phyloP scores from a whole-genome alignment of 1,140 invertebrate species.

The Bicyclus anynana region DNA sequence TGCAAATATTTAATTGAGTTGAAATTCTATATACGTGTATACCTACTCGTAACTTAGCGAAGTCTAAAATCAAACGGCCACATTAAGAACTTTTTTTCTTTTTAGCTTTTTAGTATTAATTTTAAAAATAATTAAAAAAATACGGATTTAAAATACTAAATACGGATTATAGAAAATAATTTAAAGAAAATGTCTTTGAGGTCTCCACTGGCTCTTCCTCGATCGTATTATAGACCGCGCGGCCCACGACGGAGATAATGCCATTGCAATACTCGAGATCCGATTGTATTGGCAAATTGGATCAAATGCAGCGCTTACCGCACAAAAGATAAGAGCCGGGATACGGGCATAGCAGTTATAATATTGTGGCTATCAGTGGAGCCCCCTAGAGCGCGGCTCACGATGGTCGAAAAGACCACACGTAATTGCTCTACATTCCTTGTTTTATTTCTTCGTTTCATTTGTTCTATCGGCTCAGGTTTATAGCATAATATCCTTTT shows the following conservation, averaged over 20 bases:
- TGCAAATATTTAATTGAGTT: no score
- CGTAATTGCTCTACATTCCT: slow-evolving; percentile 43
- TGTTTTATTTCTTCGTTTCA: slow-evolving; percentile 8
- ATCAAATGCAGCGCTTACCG: slow-evolving; percentile 75
- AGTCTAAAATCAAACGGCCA: no score
- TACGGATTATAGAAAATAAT: no score
- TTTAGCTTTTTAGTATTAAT: no score
- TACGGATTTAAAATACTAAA: no score
- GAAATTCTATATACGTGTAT: no score
- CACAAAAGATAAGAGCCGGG: slow-evolving; percentile 67
- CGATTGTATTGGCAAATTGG: slow-evolving; percentile 78
- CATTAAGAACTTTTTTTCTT: no score
- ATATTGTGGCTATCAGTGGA: slow-evolving; percentile 52
- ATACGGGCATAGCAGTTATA: slow-evolving; percentile 54
- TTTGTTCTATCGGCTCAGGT: not conserved
- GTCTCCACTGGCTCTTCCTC: slow-evolving; percentile 23
- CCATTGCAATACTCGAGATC: slow-evolving; percentile 71
- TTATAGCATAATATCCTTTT: not conserved
- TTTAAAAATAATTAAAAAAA: no score
- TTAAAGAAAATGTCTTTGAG: slow-evolving; percentile 20
- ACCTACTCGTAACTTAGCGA: no score
- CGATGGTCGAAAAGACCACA: slow-evolving; percentile 16
- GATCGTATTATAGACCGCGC: slow-evolving; percentile 63
- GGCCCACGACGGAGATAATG: slow-evolving; percentile 64
- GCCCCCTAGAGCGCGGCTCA: slow-evolving; percentile 26